phyloP scores from a whole-genome alignment of 2,113 vertebrate genomes.

The Lonchura striata region DNA sequence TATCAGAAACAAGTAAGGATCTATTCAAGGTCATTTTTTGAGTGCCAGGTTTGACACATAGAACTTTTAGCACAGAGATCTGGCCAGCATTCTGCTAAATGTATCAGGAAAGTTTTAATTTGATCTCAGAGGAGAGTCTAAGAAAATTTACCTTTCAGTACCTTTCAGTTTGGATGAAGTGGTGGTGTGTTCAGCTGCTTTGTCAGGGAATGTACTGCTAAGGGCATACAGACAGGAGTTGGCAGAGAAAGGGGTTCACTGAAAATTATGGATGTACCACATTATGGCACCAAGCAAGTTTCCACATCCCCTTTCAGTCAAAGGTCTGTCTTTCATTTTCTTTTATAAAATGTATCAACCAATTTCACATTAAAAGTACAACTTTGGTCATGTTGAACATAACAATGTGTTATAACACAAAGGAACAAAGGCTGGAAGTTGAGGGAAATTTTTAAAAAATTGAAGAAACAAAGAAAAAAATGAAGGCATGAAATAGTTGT shows the following conservation, averaged over 20 bases:
- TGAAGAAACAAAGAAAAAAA: conserved; percentile 13
- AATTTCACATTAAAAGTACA: not conserved
- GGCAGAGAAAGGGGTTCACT: not conserved
- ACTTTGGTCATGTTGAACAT: not conserved
- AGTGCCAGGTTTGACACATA: not conserved
- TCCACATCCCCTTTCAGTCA: not conserved
- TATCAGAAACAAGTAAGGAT: not conserved
- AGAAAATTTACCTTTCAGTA: not conserved
- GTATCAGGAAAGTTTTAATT: not conserved
- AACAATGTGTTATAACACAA: not conserved
- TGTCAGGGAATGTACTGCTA: not conserved
- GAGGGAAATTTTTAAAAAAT: not conserved
- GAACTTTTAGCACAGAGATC: not conserved
- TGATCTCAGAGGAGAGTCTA: not conserved
- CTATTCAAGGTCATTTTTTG: not conserved
- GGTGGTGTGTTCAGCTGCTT: not conserved
- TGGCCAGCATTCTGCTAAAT: not conserved
- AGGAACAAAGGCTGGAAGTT: conserved; percentile 49
- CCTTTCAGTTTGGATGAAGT: not conserved
- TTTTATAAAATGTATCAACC: conserved; percentile 17
- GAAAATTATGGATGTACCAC: not conserved
- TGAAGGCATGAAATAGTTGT: conserved; percentile 24
- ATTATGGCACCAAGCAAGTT: not conserved
- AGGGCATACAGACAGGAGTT: not conserved
- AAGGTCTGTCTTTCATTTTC: conserved; percentile 50